Evolutionary conservation across 2,888 invertebrate species (phyloP).

Genomic region (Cheilosia soror): DNA sequence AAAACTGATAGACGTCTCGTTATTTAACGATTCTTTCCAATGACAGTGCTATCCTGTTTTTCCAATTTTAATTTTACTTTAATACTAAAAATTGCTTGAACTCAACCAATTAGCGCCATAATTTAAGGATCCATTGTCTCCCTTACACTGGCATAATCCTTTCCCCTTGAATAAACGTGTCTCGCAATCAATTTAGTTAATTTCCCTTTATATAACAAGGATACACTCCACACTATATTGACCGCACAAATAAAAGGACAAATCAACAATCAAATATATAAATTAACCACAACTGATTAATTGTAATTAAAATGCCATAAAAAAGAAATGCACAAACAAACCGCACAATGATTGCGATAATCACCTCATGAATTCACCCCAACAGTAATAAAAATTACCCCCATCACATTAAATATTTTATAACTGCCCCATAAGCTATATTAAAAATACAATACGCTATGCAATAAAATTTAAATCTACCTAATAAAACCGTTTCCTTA

Average conservation of each 20-base stretch:
- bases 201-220: background rate
- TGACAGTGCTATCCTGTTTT: too few species aligned
- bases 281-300: slow-evolving; percentile 40
- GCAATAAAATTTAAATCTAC: slow-evolving; percentile 73
- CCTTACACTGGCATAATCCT: background rate
- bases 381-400: slow-evolving; percentile 18
- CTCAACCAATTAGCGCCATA: background rate
- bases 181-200: slow-evolving; percentile 1
- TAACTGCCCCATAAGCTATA: slow-evolving; percentile 58
- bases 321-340: slow-evolving; percentile 38
- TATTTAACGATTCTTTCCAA: too few species aligned
- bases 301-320: slow-evolving; percentile 46
- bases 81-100: too few species aligned
- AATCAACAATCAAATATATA: slow-evolving; percentile 22
- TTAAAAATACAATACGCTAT: slow-evolving; percentile 48
- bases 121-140: background rate
- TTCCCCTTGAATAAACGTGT: background rate
- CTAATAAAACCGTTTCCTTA: slow-evolving; percentile 66
- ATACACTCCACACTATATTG: background rate
- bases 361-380: slow-evolving; percentile 46
- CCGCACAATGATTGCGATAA: slow-evolving; percentile 56
- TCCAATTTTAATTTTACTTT: too few species aligned
- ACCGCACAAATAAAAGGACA: background rate
- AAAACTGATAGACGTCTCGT: too few species aligned
- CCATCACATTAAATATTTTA: slow-evolving; percentile 65